Evolutionary conservation across 1,140 invertebrate genomes (phyloP), one percentile per base, ranked within the genome.

Genomic region (Megathymus violae): DNA sequence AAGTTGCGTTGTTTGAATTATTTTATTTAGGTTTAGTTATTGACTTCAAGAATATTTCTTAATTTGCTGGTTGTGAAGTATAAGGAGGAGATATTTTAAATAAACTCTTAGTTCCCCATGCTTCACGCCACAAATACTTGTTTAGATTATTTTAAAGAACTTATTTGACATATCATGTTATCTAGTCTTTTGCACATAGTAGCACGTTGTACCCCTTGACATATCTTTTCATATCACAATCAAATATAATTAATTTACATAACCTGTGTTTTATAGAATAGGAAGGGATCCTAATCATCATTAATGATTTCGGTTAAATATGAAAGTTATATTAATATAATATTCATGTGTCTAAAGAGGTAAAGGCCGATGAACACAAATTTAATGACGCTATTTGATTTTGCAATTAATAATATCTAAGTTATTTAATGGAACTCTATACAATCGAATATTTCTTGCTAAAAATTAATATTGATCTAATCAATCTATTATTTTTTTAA

Each of bases 131-230:
- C 19, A 22, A 22, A 22, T 22, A 22, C 5, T 22, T 22, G 2
- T 22, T 22, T 50, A 38, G 25, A 16, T 25, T 52, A 63, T 56
- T 50, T 40, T 58, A 36, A 15, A 50, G 4, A 48, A 56, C 50
- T 56, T 61, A 58, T 47, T 63, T 75, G 76, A 81, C 80, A 85
- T 85, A 85, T 85, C 78, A 81, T 63, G 19, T 67, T 59, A 61
- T 67, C 54, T 74, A 76, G 64, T 71, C 74, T 67, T 59, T 46
- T 43, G 25, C 13, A 25, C n/a, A 11, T 14, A 48, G 25, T 48
- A n/a, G 13, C 38, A n/a, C n/a, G n/a, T 27, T 34, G 5, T 14
- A 44, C 13, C 41, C 17, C 17, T 44, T n/a, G 34, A 72, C 69
- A 71, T 75, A 75, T 78, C 69, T 61, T 67, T 47, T 67, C 69